phyloP scores from a whole-genome alignment of 2,888 invertebrate genomes.

The Ptychoptera contaminata region DNA sequence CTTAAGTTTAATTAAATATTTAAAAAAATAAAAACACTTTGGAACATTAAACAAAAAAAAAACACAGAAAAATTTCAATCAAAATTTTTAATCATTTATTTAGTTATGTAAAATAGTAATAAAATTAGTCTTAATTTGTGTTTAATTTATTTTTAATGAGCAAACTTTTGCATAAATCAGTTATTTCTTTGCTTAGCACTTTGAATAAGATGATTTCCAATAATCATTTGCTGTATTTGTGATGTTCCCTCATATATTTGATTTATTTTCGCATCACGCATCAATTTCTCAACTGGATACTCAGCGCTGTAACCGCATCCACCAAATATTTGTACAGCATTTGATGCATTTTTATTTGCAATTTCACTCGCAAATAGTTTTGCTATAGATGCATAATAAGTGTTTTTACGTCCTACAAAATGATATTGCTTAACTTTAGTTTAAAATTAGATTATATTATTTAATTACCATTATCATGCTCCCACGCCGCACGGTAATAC shows the following conservation, averaged over 20 bases:
- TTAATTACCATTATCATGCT: conserved; percentile 66
- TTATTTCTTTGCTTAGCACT: neutral
- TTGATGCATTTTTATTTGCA: conserved; percentile 84
- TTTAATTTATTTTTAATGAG: no score
- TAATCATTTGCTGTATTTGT: conserved; percentile 90
- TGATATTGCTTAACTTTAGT: no score
- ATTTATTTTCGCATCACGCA: conserved; percentile 97
- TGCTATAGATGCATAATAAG: conserved; percentile 85
- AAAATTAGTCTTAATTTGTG: no score
- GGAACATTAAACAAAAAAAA: no score
- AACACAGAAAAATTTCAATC: no score
- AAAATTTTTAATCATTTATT: no score
- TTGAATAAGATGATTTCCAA: conserved; percentile 56
- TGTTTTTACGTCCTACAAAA: conserved; percentile 57
- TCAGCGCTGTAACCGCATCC: conserved; percentile 94
- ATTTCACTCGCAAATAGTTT: conserved; percentile 85
- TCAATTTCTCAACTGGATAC: conserved; percentile 95
- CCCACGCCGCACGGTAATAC: conserved; percentile 78
- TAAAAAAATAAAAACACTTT: no score
- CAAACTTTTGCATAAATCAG: no score
- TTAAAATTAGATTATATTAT: no score
- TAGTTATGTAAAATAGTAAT: no score
- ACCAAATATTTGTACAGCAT: conserved; percentile 92
- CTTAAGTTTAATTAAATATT: no score
- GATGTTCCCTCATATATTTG: conserved; percentile 99